These are phyloP conservation scores for Sialis fuliginosa DNA, from an alignment of 2,888 invertebrate species.

Conservation along the genomic window DNA sequence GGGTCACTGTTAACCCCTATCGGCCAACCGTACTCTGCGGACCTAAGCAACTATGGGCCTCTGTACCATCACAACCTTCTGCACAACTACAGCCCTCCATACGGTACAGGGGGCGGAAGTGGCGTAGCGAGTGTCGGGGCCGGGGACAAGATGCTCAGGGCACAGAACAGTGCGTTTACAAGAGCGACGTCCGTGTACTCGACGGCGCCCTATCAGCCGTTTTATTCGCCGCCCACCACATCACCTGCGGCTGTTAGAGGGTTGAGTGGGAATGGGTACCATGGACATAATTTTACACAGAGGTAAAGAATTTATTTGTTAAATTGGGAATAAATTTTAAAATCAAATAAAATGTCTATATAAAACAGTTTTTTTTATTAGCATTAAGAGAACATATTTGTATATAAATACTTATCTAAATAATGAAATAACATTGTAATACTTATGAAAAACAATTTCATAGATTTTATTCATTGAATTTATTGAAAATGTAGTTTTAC, in stretches of 20 bases:
- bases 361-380: no score
- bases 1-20: conserved; percentile 24
- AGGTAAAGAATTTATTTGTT: background rate
- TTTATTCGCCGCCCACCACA: background rate
- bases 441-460: no score
- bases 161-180: conserved; percentile 1
- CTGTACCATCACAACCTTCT: conserved; percentile 35
- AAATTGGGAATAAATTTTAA: background rate
- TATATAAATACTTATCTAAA: no score
- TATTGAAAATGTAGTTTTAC: no score
- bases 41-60: conserved; percentile 48
- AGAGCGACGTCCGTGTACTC: background rate
- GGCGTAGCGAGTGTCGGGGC: conserved; percentile 17
- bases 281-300: conserved; percentile 1
- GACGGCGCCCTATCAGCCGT: background rate
- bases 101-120: conserved; percentile 19
- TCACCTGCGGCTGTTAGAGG: background rate
- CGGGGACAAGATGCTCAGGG: conserved; percentile 1
- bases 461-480: no score
- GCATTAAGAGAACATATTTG: no score
- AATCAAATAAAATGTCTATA: background rate
- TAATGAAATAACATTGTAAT: no score
- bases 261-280: background rate
- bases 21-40: conserved; percentile 43
- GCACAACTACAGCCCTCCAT: conserved; percentile 24